Evolutionary conservation across 2,888 invertebrate genomes (phyloP), one percentile per base, ranked within the genome.

Genomic region (Chouioia cunea): DNA sequence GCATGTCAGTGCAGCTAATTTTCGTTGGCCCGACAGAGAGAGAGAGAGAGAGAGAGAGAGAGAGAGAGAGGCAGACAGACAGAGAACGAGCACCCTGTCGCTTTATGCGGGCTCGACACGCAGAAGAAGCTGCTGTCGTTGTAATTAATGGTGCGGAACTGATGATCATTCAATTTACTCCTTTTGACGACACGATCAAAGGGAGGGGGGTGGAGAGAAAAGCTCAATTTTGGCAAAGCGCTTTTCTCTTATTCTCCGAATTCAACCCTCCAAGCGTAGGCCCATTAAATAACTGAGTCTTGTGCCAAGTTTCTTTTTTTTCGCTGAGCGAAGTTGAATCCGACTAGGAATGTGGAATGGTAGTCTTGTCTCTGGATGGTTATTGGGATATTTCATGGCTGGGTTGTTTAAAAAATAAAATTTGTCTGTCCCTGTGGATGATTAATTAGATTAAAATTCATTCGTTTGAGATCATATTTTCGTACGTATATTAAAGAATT

Each of bases 131-230:
- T 4, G 16, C 18, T 20, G 20, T 27, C 53, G 22, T 22, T 62
- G 56, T 62, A 73, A 73, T 73, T 69, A 73, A 73, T 73, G 65
- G 63, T 65, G 65, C 53, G 69, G 57, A 73, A 73, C 69, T 70
- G 65, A 73, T 65, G 63, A 73, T 70, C 62, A 72, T 72, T 72
- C 68, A 64, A 72, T 72, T 69, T 72, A 65, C 68, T 57, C 57
- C 68, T 69, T 36, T 69, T 72, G 72, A 69, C n/a, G 65, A 62
- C 4, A 16, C n/a, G n/a, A n/a, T n/a, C n/a, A 4, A 18, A 4
- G 6, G 6, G 48, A 27, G 6, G 3, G 27, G 27, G 27, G 6
- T 27, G 27, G 27, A 6, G 27, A 6, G 27, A 27, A 36, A 36
- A 36, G 36, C 36, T 36, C 36, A 36, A 36, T 36, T 36, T 36